Evolutionary conservation across 37 sponge, comb jelly and placozoan genomes (phyloP), one percentile per base, ranked within the genome.

Genomic region (Beroe ovata): DNA sequence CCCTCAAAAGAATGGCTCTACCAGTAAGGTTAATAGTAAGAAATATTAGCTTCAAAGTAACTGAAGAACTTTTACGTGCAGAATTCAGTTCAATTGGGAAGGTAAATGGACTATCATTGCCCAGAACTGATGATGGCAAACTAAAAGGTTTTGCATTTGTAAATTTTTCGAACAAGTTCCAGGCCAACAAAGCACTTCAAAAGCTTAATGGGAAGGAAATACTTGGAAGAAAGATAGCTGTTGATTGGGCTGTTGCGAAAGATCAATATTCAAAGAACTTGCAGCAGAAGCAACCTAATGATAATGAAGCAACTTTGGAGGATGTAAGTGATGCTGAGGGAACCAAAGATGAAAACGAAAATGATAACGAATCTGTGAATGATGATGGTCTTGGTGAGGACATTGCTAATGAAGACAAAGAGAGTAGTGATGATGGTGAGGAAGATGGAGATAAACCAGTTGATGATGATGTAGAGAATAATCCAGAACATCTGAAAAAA

Each of bases 191-290:
- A 66, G 69, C 69, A 18, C 8, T 66, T 25, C 69, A 66, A 66
- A 66, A 66, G 30, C 69, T 66, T 26, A 66, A 66, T 66, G 69
- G 69, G 34, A 66, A 66, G 34, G 69, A 66, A 32, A 66, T 66
- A 34, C 36, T 66, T 2, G 69, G 69, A 34, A 25, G 69, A 33
- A 66, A 66, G 34, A 33, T 66, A 32, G 69, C 69, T 34, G 69
- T 66, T 32, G 69, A 66, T 18, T 66, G 69, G 69, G 69, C 69
- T 3, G 3, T 66, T 34, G 29, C 69, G 34, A 66, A 66, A 66
- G 69, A 66, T 33, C 16, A 66, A 33, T 66, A 66, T 66, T 25
- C 30, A 0, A 66, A 66, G 36, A 66, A 66, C 14, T 19, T 14
- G 34, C 36, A 25, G 16, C 16, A 58, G 11, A 66, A 66, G 16